Conservation (phyloP, 1,140 invertebrate genomes). For the Drosophila nebulosa region DNA sequence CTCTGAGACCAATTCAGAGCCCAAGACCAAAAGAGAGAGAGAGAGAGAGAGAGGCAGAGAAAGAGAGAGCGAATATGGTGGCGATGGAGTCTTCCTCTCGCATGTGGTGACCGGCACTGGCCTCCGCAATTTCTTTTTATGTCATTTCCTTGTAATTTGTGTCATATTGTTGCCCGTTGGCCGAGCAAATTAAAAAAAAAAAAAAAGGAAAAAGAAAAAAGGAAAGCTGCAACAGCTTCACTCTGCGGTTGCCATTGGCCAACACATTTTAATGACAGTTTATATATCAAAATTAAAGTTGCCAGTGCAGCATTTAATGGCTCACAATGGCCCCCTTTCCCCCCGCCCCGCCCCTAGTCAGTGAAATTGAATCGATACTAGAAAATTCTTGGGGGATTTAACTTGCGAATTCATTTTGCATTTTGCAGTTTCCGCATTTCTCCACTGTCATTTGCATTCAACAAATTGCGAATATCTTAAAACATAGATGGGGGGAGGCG, state of each 20-base stretch:
- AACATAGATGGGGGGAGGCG: conserved; percentile 16
- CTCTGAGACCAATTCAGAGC: background rate
- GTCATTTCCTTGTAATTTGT: conserved; percentile 75
- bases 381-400: background rate
- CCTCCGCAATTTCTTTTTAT: conserved; percentile 54
- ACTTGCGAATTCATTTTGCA: background rate
- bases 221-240: conserved; percentile 18
- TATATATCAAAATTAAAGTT: conserved; percentile 56
- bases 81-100: background rate
- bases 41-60: background rate
- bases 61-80: background rate
- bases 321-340: too few relatives aligned
- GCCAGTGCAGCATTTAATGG: background rate
- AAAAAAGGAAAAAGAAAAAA: background rate
- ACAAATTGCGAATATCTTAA: conserved; percentile 6
- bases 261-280: conserved; percentile 71
- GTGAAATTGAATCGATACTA: background rate
- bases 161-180: conserved; percentile 69
- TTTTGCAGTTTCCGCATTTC: too few relatives aligned
- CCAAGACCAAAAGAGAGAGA: background rate
- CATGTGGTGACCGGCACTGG: conserved; percentile 11
- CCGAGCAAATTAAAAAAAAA: conserved; percentile 67
- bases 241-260: conserved; percentile 41
- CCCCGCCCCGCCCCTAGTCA: too few relatives aligned
- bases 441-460: conserved; percentile 10